phyloP scores from a whole-genome alignment of 1,140 invertebrate genomes.

The Asobara japonica region DNA sequence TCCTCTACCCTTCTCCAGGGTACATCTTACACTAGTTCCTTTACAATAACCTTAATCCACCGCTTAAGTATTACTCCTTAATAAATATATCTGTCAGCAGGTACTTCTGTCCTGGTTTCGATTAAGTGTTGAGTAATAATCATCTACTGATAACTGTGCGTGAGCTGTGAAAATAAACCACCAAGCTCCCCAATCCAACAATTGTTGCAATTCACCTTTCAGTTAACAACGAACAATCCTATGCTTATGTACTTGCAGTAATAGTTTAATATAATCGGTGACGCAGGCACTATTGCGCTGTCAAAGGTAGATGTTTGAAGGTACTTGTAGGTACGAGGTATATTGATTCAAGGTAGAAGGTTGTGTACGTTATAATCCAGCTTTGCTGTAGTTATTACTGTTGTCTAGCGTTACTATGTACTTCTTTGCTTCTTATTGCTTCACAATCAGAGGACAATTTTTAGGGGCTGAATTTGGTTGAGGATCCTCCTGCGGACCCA shows the following conservation, averaged over 20 bases:
- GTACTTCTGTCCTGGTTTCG: constrained; percentile 61
- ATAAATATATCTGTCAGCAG: constrained; percentile 63
- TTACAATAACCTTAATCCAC: background rate
- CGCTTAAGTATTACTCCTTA: constrained; percentile 36
- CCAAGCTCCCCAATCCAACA: no score
- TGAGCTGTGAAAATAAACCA: background rate
- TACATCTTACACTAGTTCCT: background rate
- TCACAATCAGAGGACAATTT: background rate
- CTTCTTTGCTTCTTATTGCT: background rate
- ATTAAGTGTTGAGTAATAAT: constrained; percentile 33
- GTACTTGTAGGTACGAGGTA: constrained; percentile 66
- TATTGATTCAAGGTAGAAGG: constrained; percentile 62
- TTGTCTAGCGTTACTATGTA: background rate
- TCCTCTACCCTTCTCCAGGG: no score
- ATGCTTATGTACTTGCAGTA: constrained; percentile 36
- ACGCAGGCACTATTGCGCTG: constrained; percentile 65
- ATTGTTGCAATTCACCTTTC: background rate
- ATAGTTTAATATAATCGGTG: constrained; percentile 42
- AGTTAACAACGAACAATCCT: background rate
- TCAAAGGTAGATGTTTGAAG: constrained; percentile 60
- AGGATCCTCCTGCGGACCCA: constrained; percentile 42
- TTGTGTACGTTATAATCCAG: constrained; percentile 31
- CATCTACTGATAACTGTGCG: constrained; percentile 8
- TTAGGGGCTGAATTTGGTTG: background rate
- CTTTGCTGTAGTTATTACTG: background rate